Evolutionary conservation across 2,113 vertebrate genomes (phyloP), one percentile per base, ranked within the genome.

Genomic region (Maccullochella peelii): DNA sequence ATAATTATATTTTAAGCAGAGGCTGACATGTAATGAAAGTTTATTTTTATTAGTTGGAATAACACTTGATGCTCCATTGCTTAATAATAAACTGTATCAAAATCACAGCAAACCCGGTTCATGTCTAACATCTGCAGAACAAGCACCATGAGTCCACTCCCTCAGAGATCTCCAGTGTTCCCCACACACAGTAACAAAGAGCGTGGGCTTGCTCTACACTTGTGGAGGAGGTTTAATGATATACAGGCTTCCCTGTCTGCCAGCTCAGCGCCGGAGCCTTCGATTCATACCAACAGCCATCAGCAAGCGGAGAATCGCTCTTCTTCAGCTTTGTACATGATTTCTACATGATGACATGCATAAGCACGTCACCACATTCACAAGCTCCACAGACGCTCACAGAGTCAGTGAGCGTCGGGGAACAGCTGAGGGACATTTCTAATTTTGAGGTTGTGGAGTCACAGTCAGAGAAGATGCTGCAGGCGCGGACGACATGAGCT

Each of bases 231-330:
- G 77, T 73, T 86, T 91, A 86, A 87, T 90, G 91, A 91, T 88
- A 90, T 91, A 86, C 84, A 77, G 91, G 76, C 79, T 79, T 91
- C 89, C 87, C 87, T 71, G 84, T 88, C 76, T 91, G 89, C 84
- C 78, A 73, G 80, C 69, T 77, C 84, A 90, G 89, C 88, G 85
- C 61, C 42, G 76, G 23, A 85, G 86, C 83, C 75, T 70, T 83
- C 30, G 68, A 72, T 85, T 93, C 80, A 89, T 71, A 80, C 30
- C 30, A 68, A 42, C 69, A 84, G 81, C 72, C 69, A 18, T 61
- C 89, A 79, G 69, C 84, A 77, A 80, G 69, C n/a, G n/a, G n/a
- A n/a, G n/a, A n/a, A n/a, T n/a, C n/a, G n/a, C n/a, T n/a, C n/a
- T n/a, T n/a, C n/a, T n/a, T n/a, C n/a, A n/a, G n/a, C n/a, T n/a